phyloP scores from a whole-genome alignment of 2,888 invertebrate genomes.

The Sphaeridia pumilis region DNA sequence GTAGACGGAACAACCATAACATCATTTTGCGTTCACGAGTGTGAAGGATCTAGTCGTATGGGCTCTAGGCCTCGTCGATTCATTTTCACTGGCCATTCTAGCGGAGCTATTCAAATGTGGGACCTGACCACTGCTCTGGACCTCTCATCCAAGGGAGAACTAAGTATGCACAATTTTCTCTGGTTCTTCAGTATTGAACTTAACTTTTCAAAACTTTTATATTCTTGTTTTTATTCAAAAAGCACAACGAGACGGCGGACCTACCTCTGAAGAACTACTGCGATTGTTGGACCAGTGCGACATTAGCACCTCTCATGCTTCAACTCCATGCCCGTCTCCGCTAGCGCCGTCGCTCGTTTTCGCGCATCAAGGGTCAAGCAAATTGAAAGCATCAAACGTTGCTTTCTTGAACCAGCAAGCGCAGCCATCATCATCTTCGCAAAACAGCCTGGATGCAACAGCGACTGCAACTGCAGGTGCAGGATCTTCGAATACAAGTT shows the following conservation, averaged over 20 bases:
- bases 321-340: constrained; percentile 68
- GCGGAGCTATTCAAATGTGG: constrained; percentile 95
- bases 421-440: no score
- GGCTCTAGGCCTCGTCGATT: constrained; percentile 74
- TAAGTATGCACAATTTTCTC: no score
- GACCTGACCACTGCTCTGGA: constrained; percentile 92
- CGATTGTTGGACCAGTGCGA: constrained; percentile 88
- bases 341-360: constrained; percentile 47
- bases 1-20: constrained; percentile 89
- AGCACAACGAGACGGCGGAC: constrained; percentile 65
- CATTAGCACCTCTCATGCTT: constrained; percentile 64
- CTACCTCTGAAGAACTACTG: constrained; percentile 79
- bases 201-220: no score
- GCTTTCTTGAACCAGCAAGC: constrained; percentile 37
- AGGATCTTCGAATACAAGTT: no score
- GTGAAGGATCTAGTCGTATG: constrained; percentile 90
- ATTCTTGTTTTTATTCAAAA: no score
- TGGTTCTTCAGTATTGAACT: no score
- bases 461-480: no score
- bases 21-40: constrained; percentile 93
- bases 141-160: constrained; percentile 47
- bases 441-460: no score
- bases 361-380: constrained; percentile 35
- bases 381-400: constrained; percentile 40
- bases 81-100: constrained; percentile 83